Evolutionary conservation across 2,113 vertebrate species (phyloP), one percentile per base, ranked within the genome.

Genomic region (Tyrannus savana): DNA sequence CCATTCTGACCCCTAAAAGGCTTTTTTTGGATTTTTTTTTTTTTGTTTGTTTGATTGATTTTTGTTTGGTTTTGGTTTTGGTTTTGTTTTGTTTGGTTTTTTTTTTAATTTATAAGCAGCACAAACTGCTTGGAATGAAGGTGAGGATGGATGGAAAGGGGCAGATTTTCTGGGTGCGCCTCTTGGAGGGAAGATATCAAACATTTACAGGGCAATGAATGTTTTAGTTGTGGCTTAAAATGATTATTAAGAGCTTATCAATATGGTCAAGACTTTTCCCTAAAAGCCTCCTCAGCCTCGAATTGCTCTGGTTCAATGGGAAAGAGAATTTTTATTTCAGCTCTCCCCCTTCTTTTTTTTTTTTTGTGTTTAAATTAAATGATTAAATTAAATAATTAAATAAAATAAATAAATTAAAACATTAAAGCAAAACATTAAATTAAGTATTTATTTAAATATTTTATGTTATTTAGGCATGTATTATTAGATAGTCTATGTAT

Each of bases 1-100:
- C 9, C 47, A 31, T 44, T 31, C 41, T 4, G 9, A 23, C 5
- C 28, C 55, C 55, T 23, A 68, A 67, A 64, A 16, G 33, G 13
- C 0, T 0, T 2, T 35, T 50, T 56, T 66, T 41, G 50, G n/a
- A n/a, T n/a, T n/a, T 0, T 2, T 35, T 50, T 0, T 2, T 35
- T 50, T 56, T 66, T 41, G 50, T 42, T 44, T 42, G 41, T 42
- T 42, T 42, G 13, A 37, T 37, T 42, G 35, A 37, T 37, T 42
- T 42, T 42, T 42, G 41, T 42, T 41, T 41, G 39, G 12, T 41
- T 41, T 41, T 41, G 11, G 39, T 41, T 41, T 41, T 12, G 10
- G 10, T 39, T 39, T 39, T 10, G 39, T 39, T 39, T 39, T 10
- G 39, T 10, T 39, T 10, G 10, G 39, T 41, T 41, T 41, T 42